phyloP scores from a whole-genome alignment of 2,797 vertebrate species.

The Channa striata region DNA sequence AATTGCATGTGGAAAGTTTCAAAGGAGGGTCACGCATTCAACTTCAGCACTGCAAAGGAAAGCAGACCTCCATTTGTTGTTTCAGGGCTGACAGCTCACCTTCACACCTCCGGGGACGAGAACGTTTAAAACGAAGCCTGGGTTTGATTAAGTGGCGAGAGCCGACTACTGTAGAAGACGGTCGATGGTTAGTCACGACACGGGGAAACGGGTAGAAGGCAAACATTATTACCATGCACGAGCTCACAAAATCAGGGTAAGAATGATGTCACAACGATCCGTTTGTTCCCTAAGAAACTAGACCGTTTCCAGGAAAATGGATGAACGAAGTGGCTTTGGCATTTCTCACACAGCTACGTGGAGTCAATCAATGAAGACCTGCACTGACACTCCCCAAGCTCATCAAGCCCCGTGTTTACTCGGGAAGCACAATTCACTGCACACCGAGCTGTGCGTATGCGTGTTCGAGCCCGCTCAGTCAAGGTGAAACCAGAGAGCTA shows the following conservation, averaged over 20 bases:
- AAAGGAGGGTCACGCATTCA: neutral
- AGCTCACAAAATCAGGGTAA: too few species aligned
- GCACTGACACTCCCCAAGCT: slow-evolving; percentile 61
- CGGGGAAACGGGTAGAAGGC: neutral
- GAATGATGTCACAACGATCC: too few species aligned
- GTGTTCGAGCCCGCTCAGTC: slow-evolving; percentile 16
- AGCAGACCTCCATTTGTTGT: neutral
- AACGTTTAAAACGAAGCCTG: slow-evolving; percentile 9
- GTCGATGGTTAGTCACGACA: neutral
- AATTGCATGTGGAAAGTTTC: slow-evolving; percentile 16
- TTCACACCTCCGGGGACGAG: neutral
- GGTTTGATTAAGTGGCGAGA: slow-evolving; percentile 7
- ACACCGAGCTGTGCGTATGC: slow-evolving; percentile 26
- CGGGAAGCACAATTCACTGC: slow-evolving; percentile 46
- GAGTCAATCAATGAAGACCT: too few species aligned
- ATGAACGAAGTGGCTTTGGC: slow-evolving; percentile 14
- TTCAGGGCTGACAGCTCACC: slow-evolving; percentile 7
- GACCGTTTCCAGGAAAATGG: neutral
- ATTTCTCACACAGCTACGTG: slow-evolving; percentile 74
- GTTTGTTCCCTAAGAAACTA: too few species aligned
- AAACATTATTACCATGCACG: too few species aligned
- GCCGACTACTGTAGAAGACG: neutral
- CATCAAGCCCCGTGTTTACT: slow-evolving; percentile 69
- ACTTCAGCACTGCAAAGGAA: neutral
- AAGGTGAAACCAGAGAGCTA: slow-evolving; percentile 29